phyloP scores from a whole-genome alignment of 1,140 invertebrate genomes.

The Diabrotica undecimpunctata region DNA sequence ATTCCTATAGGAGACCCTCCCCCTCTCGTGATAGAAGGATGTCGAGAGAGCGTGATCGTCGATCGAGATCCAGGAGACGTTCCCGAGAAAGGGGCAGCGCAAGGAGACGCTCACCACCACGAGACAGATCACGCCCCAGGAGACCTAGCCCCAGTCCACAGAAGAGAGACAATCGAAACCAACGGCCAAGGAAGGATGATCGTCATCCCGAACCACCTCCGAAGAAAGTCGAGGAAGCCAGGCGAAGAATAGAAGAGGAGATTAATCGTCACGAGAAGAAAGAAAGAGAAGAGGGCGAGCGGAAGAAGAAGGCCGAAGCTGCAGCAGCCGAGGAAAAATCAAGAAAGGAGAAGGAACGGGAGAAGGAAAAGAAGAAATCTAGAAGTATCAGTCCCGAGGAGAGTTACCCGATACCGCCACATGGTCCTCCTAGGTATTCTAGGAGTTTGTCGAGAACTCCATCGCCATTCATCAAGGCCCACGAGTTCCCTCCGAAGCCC shows the following conservation, averaged over 20 bases:
- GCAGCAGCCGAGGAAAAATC: conserved; percentile 21
- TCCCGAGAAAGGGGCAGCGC: conserved; percentile 38
- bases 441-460: conserved; percentile 73
- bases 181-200: conserved; percentile 34
- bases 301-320: conserved; percentile 26
- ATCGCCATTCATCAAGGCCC: conserved; percentile 73
- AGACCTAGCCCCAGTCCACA: conserved; percentile 40
- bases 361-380: conserved; percentile 40
- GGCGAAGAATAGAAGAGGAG: conserved; percentile 38
- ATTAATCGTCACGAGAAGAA: conserved; percentile 40
- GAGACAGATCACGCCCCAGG: conserved; percentile 29
- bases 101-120: conserved; percentile 36
- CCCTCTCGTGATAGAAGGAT: conserved; percentile 34
- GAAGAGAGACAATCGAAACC: conserved; percentile 20
- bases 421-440: conserved; percentile 52
- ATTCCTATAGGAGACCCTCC: conserved; percentile 30
- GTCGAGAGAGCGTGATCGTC: conserved; percentile 36
- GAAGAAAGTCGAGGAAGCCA: conserved; percentile 39
- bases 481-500: conserved; percentile 61
- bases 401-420: conserved; percentile 38
- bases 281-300: conserved; percentile 27
- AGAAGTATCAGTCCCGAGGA: conserved; percentile 42
- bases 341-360: conserved; percentile 29
- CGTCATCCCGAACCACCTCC: conserved; percentile 29
- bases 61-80: conserved; percentile 40